Evolutionary conservation across 2,113 vertebrate species (phyloP).

Genomic region (Ctenodactylus gundi): DNA sequence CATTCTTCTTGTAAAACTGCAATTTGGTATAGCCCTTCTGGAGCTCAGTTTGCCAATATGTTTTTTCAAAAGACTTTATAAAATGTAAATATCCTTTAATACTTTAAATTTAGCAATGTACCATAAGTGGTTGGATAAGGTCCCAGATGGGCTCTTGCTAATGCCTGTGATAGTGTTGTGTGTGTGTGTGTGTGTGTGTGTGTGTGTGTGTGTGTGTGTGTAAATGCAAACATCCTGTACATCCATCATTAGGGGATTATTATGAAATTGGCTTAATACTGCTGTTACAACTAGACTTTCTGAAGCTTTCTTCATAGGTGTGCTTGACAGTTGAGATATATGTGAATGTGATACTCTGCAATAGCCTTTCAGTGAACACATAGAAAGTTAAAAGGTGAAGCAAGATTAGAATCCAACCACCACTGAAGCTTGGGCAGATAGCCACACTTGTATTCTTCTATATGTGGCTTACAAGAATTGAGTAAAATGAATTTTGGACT

Average conservation of each 20-base stretch:
- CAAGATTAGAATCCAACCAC: background rate
- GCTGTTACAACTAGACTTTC: conserved; percentile 7
- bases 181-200: too few relatives aligned
- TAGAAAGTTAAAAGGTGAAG: background rate
- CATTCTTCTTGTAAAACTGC: background rate
- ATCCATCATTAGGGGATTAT: background rate
- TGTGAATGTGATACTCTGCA: background rate
- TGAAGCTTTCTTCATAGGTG: background rate
- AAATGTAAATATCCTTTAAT: conserved; percentile 12
- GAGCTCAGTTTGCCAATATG: background rate
- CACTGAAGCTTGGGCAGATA: background rate
- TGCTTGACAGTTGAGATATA: background rate
- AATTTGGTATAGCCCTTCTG: conserved; percentile 10
- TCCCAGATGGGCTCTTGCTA: background rate
- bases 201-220: too few relatives aligned
- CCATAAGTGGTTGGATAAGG: background rate
- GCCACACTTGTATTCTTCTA: background rate
- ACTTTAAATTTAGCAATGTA: background rate
- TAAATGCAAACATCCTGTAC: background rate
- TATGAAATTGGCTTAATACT: background rate
- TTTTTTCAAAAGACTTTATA: background rate
- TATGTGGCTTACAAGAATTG: background rate
- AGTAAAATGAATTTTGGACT: conserved; percentile 14
- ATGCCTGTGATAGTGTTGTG: background rate
- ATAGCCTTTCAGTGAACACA: background rate